Conservation (phyloP, 1,140 invertebrate species). For the Cecropterus lyciades region DNA sequence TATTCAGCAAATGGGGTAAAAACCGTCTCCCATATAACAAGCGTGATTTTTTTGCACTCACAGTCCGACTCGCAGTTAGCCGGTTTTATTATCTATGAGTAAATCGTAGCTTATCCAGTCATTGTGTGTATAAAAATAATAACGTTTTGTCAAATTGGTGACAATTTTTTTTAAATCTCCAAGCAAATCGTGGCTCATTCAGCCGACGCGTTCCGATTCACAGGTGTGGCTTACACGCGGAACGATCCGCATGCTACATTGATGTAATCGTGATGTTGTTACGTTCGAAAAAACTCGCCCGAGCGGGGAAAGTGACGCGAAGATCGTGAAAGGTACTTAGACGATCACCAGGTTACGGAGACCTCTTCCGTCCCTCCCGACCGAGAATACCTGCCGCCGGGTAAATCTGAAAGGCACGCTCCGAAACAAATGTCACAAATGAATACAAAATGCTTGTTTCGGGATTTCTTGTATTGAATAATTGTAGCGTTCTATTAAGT, state of each 20-base stretch:
- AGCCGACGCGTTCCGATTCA: slow-evolving; percentile 34
- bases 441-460: background rate
- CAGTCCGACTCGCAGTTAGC: too few relatives aligned
- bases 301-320: slow-evolving; percentile 71
- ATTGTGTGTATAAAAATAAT: background rate
- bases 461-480: background rate
- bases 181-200: slow-evolving; percentile 1
- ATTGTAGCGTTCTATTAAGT: too few relatives aligned
- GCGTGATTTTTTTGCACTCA: too few relatives aligned
- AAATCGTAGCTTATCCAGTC: too few relatives aligned
- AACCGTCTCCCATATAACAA: too few relatives aligned
- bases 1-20: too few relatives aligned
- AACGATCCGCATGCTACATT: slow-evolving; percentile 68
- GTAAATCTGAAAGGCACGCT: slow-evolving; percentile 1
- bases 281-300: slow-evolving; percentile 71
- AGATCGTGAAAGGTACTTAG: slow-evolving; percentile 74
- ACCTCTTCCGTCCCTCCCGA: slow-evolving; percentile 45
- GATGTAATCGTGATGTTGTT: slow-evolving; percentile 68
- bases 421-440: background rate
- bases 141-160: background rate
- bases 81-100: too few relatives aligned
- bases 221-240: slow-evolving; percentile 61
- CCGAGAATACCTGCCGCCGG: background rate
- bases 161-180: slow-evolving; percentile 2
- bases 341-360: slow-evolving; percentile 46